Evolutionary conservation across 1,140 invertebrate species (phyloP).

Genomic region (Drosophila sproati): DNA sequence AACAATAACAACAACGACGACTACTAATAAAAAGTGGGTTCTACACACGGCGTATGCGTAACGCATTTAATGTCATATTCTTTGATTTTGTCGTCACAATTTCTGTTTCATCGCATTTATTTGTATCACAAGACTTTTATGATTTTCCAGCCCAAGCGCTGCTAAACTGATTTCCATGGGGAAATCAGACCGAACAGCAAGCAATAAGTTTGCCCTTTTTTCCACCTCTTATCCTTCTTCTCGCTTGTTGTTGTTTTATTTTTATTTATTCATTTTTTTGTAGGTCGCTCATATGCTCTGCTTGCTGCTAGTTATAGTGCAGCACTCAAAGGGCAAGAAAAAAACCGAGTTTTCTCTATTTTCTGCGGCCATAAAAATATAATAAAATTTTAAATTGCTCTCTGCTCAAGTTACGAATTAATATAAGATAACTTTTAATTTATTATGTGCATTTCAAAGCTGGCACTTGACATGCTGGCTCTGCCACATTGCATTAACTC

Average conservation of each 20-base stretch:
- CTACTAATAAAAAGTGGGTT: constrained; percentile 39
- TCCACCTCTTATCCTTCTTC: constrained; percentile 21
- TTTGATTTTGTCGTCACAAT: constrained; percentile 31
- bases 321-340: not conserved
- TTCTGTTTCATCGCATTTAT: constrained; percentile 66
- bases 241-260: constrained; percentile 20
- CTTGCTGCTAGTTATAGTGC: constrained; percentile 15
- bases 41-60: constrained; percentile 72
- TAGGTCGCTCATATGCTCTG: constrained; percentile 17
- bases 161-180: constrained; percentile 78
- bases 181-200: constrained; percentile 65
- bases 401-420: too few species aligned
- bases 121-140: constrained; percentile 73
- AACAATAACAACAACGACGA: constrained; percentile 16
- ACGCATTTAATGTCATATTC: constrained; percentile 58
- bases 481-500: too few species aligned
- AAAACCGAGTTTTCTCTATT: too few species aligned
- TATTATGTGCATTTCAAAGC: too few species aligned
- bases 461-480: not conserved
- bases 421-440: too few species aligned
- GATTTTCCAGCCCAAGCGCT: constrained; percentile 55
- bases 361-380: too few species aligned
- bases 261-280: constrained; percentile 46
- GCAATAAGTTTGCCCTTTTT: constrained; percentile 48
- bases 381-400: too few species aligned